phyloP scores from a whole-genome alignment of 2,113 vertebrate species.

The Crotalus horridus region DNA sequence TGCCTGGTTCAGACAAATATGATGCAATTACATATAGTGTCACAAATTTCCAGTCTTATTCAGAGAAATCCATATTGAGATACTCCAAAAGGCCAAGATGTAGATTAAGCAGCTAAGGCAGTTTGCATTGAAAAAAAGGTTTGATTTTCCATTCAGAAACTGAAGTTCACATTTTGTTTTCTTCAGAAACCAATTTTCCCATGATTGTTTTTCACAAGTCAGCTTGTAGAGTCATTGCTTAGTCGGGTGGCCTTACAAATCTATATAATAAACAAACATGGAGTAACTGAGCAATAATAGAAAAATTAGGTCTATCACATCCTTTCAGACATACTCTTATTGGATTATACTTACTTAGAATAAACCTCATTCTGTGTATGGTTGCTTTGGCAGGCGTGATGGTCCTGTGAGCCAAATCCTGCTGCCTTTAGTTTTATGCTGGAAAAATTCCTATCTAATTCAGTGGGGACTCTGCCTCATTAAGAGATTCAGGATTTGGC shows the following conservation, averaged over 20 bases:
- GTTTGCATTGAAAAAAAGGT: not conserved
- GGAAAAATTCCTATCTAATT: constrained; percentile 64
- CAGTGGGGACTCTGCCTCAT: constrained; percentile 50
- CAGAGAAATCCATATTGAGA: not conserved
- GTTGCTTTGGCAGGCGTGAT: constrained; percentile 64
- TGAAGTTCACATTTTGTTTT: not conserved
- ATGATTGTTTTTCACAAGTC: constrained; percentile 4
- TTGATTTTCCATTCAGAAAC: constrained; percentile 31
- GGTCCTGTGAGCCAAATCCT: constrained; percentile 67
- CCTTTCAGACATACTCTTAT: constrained; percentile 68
- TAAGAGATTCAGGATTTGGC: constrained; percentile 49
- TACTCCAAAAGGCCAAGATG: not conserved
- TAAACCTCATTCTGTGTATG: constrained; percentile 62
- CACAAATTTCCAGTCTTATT: not conserved
- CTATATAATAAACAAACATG: constrained; percentile 19
- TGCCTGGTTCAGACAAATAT: not conserved
- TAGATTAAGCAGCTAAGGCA: not conserved
- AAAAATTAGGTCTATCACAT: constrained; percentile 61
- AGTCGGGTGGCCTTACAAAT: not conserved
- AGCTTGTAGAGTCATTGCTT: not conserved
- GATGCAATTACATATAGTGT: not conserved
- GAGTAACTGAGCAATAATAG: constrained; percentile 39
- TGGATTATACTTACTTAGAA: constrained; percentile 71
- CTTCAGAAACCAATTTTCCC: constrained; percentile 2
- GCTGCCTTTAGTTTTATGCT: constrained; percentile 63